Evolutionary conservation across 1,140 invertebrate genomes (phyloP), one percentile per base, ranked within the genome.

Genomic region (Hetaerina americana): DNA sequence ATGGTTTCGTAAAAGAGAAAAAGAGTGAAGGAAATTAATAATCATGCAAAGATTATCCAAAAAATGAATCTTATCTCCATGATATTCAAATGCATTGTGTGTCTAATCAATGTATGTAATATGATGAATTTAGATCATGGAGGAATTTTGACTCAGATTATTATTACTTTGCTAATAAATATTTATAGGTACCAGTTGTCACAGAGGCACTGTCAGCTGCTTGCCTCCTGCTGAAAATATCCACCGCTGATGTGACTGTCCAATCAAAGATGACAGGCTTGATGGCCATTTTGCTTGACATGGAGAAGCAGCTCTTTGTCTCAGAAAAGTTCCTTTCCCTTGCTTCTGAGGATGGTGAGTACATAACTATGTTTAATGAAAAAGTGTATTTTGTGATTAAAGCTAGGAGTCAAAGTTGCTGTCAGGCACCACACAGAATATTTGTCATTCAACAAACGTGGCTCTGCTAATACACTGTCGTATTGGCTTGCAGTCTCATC

Each of bases 181-280:
- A 67, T 68, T 73, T 75, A 40, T 79, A 86, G 79, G 76, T 82
- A 26, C 78, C 85, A 66, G 81, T 89, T 8, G 87, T 94, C 0
- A 89, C 87, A 15, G 94, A 97, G 82, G 92, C 90, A 25, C 81
- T 96, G 0, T 86, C 88, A 74, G 91, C 93, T 26, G 84, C 89
- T 70, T 87, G 88, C 78, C 81, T 94, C 18, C 79, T 96, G 57
- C 80, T 93, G 15, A 88, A 88, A 78, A 77, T 93, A 18, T 79
- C 85, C 12, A 74, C 82, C 29, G 79, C 82, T 27, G 85, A 87
- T 75, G 74, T 80, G 72, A 76, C 82, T 75, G 18, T 86, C 87
- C 79, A 87, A 78, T 80, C 85, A 73, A 84, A 84, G 75, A 78
- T 86, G 26, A 81, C 76, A 66, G 77, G 82, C 18, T 81, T 93